Percentiles rank a stretch among this genome's conserved stretches.
These are phyloP conservation scores for Phyllostomus hastatus DNA, from an alignment of 2,113 vertebrate genomes.

Conservation along the genomic window DNA sequence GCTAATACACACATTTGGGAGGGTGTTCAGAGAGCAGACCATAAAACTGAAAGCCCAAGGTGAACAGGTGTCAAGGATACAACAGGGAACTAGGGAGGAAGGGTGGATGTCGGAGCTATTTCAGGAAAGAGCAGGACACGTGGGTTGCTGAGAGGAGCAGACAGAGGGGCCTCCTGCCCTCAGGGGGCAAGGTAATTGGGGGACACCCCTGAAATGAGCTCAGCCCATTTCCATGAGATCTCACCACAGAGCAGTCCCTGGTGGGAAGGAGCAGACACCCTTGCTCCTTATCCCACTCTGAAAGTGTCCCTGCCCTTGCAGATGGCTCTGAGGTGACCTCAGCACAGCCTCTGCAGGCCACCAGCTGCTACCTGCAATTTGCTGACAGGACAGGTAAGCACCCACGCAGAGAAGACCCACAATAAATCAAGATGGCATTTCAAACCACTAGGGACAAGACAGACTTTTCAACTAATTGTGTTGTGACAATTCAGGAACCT, in stretches of 20 bases:
- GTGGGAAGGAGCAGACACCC: not conserved
- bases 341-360: not conserved
- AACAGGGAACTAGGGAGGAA: not conserved
- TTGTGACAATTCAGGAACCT: not conserved
- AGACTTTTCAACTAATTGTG: constrained; percentile 3
- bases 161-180: not conserved
- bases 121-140: not conserved
- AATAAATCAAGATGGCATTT: constrained; percentile 20
- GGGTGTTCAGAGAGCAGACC: not conserved
- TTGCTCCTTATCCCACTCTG: not conserved
- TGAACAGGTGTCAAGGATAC: not conserved
- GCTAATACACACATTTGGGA: not conserved
- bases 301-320: not conserved
- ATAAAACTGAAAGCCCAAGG: not conserved
- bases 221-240: not conserved
- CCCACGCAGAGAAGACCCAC: not conserved
- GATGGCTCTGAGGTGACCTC: not conserved
- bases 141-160: not conserved
- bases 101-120: not conserved
- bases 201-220: not conserved
- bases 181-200: not conserved
- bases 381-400: not conserved
- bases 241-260: not conserved
- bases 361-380: not conserved
- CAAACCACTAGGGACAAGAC: not conserved